These are phyloP conservation scores for Caenorhabditis sp. DNA, from an alignment of 2,888 invertebrate genomes.

Conservation along the genomic window DNA sequence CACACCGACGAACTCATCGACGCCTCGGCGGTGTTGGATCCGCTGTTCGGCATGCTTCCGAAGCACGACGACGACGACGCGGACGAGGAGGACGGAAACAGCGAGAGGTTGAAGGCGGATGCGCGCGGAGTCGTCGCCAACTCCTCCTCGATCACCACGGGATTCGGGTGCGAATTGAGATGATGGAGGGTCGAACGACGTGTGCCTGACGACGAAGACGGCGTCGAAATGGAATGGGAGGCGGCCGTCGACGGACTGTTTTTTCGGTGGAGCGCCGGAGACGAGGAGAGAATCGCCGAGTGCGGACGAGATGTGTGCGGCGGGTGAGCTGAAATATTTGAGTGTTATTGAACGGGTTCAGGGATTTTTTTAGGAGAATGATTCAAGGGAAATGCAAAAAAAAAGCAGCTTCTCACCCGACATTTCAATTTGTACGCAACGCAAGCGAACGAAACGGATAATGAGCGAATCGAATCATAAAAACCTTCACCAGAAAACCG, in stretches of 20 bases:
- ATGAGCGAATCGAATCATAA: neutral
- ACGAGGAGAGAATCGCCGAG: slow-evolving; percentile 32
- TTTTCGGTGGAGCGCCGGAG: slow-evolving; percentile 21
- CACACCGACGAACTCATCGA: slow-evolving; percentile 50
- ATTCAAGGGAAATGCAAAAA: neutral
- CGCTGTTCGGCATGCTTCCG: slow-evolving; percentile 53
- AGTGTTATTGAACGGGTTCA: neutral
- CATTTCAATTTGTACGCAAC: too few species aligned
- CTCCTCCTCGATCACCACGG: slow-evolving; percentile 30
- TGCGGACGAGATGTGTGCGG: slow-evolving; percentile 43
- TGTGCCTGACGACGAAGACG: slow-evolving; percentile 13
- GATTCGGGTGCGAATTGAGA: neutral
- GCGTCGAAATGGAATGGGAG: slow-evolving; percentile 15
- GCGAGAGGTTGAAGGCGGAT: slow-evolving; percentile 35
- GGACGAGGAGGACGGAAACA: neutral
- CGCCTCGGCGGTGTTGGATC: slow-evolving; percentile 50
- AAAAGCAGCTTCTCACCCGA: neutral
- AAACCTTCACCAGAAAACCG: too few species aligned
- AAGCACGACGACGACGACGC: too few species aligned
- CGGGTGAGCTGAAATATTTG: slow-evolving; percentile 35
- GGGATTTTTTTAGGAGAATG: neutral
- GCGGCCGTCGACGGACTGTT: slow-evolving; percentile 25
- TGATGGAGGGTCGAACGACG: neutral
- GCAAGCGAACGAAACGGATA: too few species aligned
- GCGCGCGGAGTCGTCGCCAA: slow-evolving; percentile 45